phyloP scores from a whole-genome alignment of 2,888 invertebrate species.

The Aphelenchoides bicaudatus region DNA sequence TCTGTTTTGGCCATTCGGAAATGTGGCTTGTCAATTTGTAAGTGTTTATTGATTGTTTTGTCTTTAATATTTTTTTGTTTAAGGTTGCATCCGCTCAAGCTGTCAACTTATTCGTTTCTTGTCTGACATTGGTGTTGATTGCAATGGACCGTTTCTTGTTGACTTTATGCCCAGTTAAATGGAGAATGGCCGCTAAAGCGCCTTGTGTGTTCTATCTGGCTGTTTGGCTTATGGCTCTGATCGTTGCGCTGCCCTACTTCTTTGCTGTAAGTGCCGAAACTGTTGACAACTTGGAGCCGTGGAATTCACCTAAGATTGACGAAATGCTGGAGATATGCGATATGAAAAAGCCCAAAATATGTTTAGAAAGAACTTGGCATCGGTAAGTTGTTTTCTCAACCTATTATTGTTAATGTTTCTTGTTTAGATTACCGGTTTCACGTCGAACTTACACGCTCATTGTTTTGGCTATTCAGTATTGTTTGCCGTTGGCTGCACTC shows the following conservation, averaged over 20 bases:
- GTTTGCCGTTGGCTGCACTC: conserved; percentile 48
- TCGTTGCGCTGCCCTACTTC: conserved; percentile 55
- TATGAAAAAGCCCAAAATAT: conserved; percentile 39
- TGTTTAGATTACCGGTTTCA: conserved; percentile 43
- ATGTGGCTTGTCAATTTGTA: conserved; percentile 50
- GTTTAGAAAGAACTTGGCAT: conserved; percentile 48
- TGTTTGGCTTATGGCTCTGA: conserved; percentile 55
- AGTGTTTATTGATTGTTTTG: conserved; percentile 22
- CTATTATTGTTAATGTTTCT: no score
- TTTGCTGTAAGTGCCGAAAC: conserved; percentile 51
- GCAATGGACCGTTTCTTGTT: conserved; percentile 57
- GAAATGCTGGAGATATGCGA: conserved; percentile 33
- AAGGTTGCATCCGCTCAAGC: conserved; percentile 57
- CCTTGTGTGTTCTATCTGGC: conserved; percentile 50
- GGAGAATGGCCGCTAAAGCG: conserved; percentile 55
- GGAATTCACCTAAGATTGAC: conserved; percentile 24
- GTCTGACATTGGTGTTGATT: conserved; percentile 56
- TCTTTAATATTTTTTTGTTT: conserved; percentile 22
- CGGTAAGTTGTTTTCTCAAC: no score
- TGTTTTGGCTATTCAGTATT: conserved; percentile 45
- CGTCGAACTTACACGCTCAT: conserved; percentile 48
- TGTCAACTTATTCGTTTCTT: conserved; percentile 59
- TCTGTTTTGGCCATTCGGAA: conserved; percentile 58
- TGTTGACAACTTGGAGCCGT: conserved; percentile 41
- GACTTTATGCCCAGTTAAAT: conserved; percentile 56